phyloP scores from a whole-genome alignment of 1,140 invertebrate species.

The Halesus radiatus region DNA sequence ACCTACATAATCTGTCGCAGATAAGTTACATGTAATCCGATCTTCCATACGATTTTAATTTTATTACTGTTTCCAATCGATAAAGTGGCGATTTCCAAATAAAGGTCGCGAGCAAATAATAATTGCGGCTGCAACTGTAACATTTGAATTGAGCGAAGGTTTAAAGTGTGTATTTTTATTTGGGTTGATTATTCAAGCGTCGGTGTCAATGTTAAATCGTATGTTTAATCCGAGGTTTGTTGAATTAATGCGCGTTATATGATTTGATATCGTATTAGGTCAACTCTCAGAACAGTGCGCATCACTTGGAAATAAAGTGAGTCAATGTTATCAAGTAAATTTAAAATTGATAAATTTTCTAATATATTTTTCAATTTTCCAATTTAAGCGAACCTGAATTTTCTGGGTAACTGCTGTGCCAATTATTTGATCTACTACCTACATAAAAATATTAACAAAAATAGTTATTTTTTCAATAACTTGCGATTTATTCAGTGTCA shows the following conservation, averaged over 20 bases:
- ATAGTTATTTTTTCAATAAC: no score
- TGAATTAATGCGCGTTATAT: slow-evolving; percentile 2
- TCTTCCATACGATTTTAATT: neutral
- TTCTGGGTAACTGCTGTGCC: no score
- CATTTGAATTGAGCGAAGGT: neutral
- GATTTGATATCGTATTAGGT: slow-evolving; percentile 4
- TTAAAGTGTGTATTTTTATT: slow-evolving; percentile 15
- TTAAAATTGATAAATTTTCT: no score
- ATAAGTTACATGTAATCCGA: neutral
- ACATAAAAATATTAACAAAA: no score
- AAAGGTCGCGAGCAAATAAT: slow-evolving; percentile 1
- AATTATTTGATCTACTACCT: no score
- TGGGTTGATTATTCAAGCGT: neutral
- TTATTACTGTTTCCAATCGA: neutral
- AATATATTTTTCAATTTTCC: no score
- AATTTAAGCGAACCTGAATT: no score
- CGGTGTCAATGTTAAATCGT: neutral
- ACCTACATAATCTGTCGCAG: no score
- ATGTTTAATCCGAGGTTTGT: neutral
- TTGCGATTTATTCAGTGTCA: no score
- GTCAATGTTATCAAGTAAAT: no score
- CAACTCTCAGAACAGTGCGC: neutral
- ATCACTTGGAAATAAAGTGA: neutral
- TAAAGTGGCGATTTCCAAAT: neutral
- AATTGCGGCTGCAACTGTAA: slow-evolving; percentile 4